Conservation (phyloP, 2,113 vertebrate genomes). For the Trichechus manatus region DNA sequence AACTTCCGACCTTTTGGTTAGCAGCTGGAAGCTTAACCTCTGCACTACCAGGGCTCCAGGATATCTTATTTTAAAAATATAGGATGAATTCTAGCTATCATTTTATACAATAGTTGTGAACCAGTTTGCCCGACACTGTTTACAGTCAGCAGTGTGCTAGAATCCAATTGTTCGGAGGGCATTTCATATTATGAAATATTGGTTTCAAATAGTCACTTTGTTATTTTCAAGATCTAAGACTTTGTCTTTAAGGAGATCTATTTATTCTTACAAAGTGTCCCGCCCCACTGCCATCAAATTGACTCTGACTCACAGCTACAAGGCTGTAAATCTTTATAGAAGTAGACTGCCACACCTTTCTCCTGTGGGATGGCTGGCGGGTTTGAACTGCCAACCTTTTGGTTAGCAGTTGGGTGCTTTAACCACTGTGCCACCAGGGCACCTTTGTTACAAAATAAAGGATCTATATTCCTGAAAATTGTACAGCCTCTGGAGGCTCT, state of each 20-base stretch:
- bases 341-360: too few relatives aligned
- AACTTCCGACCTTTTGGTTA: too few relatives aligned
- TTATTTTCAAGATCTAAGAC: constrained; percentile 9
- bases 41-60: too few relatives aligned
- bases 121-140: neutral
- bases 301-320: too few relatives aligned
- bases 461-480: neutral
- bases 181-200: neutral
- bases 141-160: neutral
- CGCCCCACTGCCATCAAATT: too few relatives aligned
- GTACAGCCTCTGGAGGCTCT: neutral
- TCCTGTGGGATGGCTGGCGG: too few relatives aligned
- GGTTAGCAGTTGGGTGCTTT: too few relatives aligned
- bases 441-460: too few relatives aligned
- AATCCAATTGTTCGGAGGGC: neutral
- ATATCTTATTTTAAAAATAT: neutral
- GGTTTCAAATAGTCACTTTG: constrained; percentile 1
- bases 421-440: too few relatives aligned
- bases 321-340: too few relatives aligned
- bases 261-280: neutral
- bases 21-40: too few relatives aligned
- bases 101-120: neutral
- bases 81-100: neutral
- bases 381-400: too few relatives aligned
- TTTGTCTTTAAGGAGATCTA: neutral